A percentile compares a stretch with the other conserved stretches of the same genome.
These are phyloP conservation scores for Onychomys leucogaster DNA, from an alignment of 2,797 vertebrate genomes.

Conservation along the genomic window DNA sequence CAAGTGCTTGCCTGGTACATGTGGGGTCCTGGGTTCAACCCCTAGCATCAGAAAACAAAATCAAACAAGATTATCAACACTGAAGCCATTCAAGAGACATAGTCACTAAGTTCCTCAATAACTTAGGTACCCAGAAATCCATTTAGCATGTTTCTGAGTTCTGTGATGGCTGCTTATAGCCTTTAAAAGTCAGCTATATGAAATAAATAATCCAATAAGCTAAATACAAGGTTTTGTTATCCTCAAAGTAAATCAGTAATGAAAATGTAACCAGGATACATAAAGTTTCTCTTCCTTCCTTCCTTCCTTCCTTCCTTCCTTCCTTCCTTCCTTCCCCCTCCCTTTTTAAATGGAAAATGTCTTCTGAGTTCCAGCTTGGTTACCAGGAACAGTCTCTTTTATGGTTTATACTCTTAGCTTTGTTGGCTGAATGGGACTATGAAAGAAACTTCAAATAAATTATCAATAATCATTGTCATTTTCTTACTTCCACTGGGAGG, in stretches of 20 bases:
- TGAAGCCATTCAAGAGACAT: not conserved
- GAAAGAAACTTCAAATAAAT: constrained; percentile 16
- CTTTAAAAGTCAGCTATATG: not conserved
- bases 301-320: no score
- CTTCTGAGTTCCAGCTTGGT: constrained; percentile 7
- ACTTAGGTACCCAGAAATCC: not conserved
- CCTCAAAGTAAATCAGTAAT: constrained; percentile 38
- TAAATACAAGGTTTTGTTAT: not conserved
- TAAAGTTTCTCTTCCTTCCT: not conserved
- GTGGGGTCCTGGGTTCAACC: not conserved
- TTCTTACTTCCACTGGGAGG: not conserved
- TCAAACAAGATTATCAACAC: not conserved
- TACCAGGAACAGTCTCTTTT: constrained; percentile 22
- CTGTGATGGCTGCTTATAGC: not conserved
- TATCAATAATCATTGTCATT: not conserved
- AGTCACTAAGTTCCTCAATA: not conserved
- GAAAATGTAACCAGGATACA: not conserved
- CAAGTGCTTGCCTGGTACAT: not conserved
- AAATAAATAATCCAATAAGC: constrained; percentile 40
- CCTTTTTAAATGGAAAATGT: not conserved
- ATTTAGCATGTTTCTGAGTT: constrained; percentile 24
- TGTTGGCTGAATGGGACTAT: not conserved
- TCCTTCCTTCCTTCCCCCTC: no score
- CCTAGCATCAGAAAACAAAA: not conserved
- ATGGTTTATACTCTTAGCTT: constrained; percentile 27